Evolutionary conservation across 2,797 vertebrate species (phyloP), one percentile per base, ranked within the genome.

Genomic region (Lutjanus argentimaculatus): DNA sequence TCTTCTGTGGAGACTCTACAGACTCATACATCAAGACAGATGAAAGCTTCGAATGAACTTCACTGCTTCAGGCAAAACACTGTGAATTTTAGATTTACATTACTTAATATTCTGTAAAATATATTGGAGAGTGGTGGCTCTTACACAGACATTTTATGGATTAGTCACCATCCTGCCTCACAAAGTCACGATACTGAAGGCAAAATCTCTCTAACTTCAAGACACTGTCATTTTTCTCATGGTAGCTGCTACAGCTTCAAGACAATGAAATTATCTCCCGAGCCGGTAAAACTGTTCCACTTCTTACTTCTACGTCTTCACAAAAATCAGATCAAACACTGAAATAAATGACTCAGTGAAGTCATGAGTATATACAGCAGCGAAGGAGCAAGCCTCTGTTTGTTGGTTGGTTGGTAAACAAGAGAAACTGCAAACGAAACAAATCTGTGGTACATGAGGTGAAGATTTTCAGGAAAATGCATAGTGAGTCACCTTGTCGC

Each of bases 401-500:
- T 9, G 14, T 17, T 10, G 25, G 15, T 22, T 45, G 10, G 45
- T 1, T 14, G 4, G 13, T 13, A 45, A 43, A n/a, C 4, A 40
- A 45, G 25, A 66, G n/a, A 70, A 73, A 52, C 65, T 59, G 45
- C 19, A 55, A 48, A 69, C 15, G n/a, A 61, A 67, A 64, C 69
- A 52, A 62, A 64, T 7, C 13, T 65, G 56, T 40, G 22, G 36
- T 30, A 8, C 36, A 36, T 8, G 4, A 46, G 19, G 13, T 22
- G 46, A 76, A 40, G 46, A 62, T 71, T 72, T 52, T 53, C 40
- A 55, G 45, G 13, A 73, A 51, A 65, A 68, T 0, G 63, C 46
- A 43, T 3, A 46, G 19, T 76, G 80, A 79, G 69, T 70, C 84
- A 77, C 80, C 49, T 42, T 19, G 17, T 77, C 68, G 14, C 49